Base-by-base conservation (phyloP, 2,888 invertebrate genomes). In the Taenaris catops region DNA sequence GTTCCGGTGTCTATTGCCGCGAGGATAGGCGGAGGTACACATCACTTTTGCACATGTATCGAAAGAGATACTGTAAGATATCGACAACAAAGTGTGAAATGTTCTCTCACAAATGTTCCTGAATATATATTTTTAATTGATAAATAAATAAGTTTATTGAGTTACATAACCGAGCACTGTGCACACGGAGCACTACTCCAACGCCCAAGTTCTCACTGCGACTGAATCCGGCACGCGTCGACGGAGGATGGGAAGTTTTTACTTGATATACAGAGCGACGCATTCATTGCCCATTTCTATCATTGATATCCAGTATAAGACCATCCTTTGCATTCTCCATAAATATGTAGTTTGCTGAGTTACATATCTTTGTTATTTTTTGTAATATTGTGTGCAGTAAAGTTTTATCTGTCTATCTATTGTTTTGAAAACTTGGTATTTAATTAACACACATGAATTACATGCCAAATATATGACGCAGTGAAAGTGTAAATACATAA, bases 81-180 rank as follows among this genome's bases (percentile, higher is more conserved):
- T 28, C 27, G 21, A 33, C 24, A 9, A 23, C 25, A 8, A 19
- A 33, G 10, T 29, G 38, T 25, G 12, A 8, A 27, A 27, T 14
- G 6, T 24, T 39, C 6, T 34, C 36, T 28, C 45, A 45, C 47
- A 23, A 40, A 29, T 12, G 29, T 32, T 28, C 24, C 25, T 38
- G 33, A 20, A 11, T 33, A 37, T 44, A 63, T 64, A 63, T 68
- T 74, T 72, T 63, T 55, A 75, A 71, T 73, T 76, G 68, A 75
- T 73, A 76, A 70, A 76, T 80, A 83, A 76, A 79, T 80, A 83
- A 78, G 75, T 81, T 80, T 76, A 67, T 70, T 71, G 63, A 75
- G 78, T 86, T 86, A 86, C 75, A 86, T 86, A 86, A 86, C 74
- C 75, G 66, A 68, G 61, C 75, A 71, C 71, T 58, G 62, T 63